Evolutionary conservation across 2,113 vertebrate species (phyloP).

Genomic region (Lampris incognitus): DNA sequence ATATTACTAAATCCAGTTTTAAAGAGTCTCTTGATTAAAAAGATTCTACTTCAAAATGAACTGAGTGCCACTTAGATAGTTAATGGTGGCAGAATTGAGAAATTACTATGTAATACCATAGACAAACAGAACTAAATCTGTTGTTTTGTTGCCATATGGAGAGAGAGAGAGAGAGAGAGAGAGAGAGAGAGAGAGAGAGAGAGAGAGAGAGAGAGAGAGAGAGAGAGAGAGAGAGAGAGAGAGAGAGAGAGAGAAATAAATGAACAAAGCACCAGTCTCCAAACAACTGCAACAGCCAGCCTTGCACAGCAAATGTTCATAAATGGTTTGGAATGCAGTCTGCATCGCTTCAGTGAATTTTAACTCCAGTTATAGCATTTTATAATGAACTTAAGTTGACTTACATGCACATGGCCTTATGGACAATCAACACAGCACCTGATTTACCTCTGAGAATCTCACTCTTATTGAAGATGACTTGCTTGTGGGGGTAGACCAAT

Average conservation of each 20-base stretch:
- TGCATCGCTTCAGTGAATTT: slow-evolving; percentile 52
- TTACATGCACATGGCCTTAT: slow-evolving; percentile 27
- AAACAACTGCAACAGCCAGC: slow-evolving; percentile 24
- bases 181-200: too few species aligned
- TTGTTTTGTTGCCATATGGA: neutral
- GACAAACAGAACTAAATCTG: slow-evolving; percentile 7
- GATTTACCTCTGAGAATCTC: slow-evolving; percentile 51
- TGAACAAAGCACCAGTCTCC: slow-evolving; percentile 25
- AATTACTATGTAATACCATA: neutral
- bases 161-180: too few species aligned
- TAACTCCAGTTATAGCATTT: slow-evolving; percentile 62
- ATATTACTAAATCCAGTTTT: too few species aligned
- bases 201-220: too few species aligned
- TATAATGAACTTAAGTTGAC: slow-evolving; percentile 73
- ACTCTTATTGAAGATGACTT: slow-evolving; percentile 41
- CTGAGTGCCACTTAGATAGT: neutral
- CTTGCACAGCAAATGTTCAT: slow-evolving; percentile 75
- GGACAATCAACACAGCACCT: slow-evolving; percentile 44
- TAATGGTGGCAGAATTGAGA: neutral
- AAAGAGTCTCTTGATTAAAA: neutral
- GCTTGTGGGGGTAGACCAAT: neutral
- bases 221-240: too few species aligned
- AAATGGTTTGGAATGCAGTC: slow-evolving; percentile 79
- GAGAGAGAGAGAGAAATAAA: slow-evolving; percentile 28
- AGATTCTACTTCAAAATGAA: too few species aligned